phyloP scores from a whole-genome alignment of 1,140 invertebrate genomes.

The Habropoda laboriosa region DNA sequence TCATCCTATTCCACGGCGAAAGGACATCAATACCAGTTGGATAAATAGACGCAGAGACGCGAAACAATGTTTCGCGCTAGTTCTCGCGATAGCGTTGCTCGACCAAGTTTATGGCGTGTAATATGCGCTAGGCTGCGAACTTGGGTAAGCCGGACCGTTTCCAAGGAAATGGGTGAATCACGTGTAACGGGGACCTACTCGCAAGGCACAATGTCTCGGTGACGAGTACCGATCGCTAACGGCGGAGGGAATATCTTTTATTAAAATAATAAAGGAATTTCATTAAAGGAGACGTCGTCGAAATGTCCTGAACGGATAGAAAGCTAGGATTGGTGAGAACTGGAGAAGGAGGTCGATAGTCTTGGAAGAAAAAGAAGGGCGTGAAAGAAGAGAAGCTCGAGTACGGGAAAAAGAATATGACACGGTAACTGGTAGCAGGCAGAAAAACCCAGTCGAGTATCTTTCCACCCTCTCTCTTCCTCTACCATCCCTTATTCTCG shows the following conservation, averaged over 20 bases:
- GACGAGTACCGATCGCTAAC: conserved; percentile 36
- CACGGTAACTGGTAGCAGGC: neutral
- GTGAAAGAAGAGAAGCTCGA: neutral
- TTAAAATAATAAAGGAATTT: conserved; percentile 57
- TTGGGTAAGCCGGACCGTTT: conserved; percentile 16
- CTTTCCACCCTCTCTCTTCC: conserved; percentile 25
- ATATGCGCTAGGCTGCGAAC: conserved; percentile 23
- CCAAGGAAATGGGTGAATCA: conserved; percentile 15
- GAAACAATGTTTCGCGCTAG: neutral
- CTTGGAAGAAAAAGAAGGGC: neutral
- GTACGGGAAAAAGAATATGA: conserved; percentile 22
- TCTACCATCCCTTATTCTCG: conserved; percentile 26
- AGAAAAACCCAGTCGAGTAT: conserved; percentile 47
- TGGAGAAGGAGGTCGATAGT: neutral
- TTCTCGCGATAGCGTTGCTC: neutral
- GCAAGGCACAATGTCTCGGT: conserved; percentile 20
- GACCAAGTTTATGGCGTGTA: conserved; percentile 27
- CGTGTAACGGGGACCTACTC: too few relatives aligned
- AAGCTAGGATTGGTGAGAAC: too few relatives aligned
- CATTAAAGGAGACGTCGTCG: conserved; percentile 46
- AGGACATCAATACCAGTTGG: conserved; percentile 1
- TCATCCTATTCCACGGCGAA: neutral
- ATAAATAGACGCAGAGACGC: conserved; percentile 34
- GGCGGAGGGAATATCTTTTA: conserved; percentile 34
- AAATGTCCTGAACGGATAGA: neutral